Conservation (phyloP, 2,888 invertebrate genomes). For the Melanotus villosus region DNA sequence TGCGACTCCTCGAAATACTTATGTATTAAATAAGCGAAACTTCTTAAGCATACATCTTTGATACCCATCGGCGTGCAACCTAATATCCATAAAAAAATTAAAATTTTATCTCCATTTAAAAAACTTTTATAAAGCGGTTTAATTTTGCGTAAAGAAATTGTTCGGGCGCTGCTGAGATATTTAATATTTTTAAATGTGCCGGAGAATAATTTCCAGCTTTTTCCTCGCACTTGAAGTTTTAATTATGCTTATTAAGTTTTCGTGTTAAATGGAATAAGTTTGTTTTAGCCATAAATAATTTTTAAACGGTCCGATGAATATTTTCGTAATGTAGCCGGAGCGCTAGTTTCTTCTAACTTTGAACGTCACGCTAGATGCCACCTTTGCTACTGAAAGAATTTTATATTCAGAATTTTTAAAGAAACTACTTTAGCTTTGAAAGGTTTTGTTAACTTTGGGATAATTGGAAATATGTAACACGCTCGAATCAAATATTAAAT, state of each 20-base stretch:
- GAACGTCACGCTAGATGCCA: slow-evolving; percentile 4
- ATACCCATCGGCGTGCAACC: background rate
- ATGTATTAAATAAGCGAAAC: no score
- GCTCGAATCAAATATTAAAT: no score
- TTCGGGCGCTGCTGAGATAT: slow-evolving; percentile 53
- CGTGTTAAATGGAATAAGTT: slow-evolving; percentile 63
- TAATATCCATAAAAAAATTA: slow-evolving; percentile 26
- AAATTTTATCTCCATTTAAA: slow-evolving; percentile 37
- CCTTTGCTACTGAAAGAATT: background rate
- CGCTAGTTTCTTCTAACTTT: no score
- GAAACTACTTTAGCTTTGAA: no score
- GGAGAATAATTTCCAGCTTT: slow-evolving; percentile 54
- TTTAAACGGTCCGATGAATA: slow-evolving; percentile 42
- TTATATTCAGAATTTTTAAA: no score
- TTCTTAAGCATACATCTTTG: background rate
- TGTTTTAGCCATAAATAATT: slow-evolving; percentile 59
- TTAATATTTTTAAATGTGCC: slow-evolving; percentile 57
- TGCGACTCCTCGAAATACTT: no score
- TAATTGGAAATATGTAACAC: no score
- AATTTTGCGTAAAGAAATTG: slow-evolving; percentile 56
- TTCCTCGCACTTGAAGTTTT: slow-evolving; percentile 58
- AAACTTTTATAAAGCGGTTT: slow-evolving; percentile 50
- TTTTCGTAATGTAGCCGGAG: slow-evolving; percentile 29
- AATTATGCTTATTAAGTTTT: slow-evolving; percentile 63
- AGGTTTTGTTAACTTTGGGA: no score